Conservation (phyloP, 1,140 invertebrate species). For the Drosophila parabipectinata region DNA sequence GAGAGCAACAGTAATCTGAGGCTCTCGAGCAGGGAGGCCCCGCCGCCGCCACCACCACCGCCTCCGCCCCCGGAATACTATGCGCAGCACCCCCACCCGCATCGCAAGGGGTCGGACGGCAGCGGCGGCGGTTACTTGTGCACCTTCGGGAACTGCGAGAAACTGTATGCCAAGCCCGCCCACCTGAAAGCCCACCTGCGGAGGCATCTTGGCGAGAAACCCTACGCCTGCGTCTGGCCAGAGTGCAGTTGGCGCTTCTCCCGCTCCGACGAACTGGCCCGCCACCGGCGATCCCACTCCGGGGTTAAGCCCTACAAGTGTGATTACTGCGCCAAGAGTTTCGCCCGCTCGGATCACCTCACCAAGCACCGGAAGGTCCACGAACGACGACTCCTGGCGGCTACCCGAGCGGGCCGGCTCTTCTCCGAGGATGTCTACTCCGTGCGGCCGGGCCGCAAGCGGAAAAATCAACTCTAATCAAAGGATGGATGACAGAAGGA, state of each 20-base stretch:
- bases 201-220: slow-evolving; percentile 97
- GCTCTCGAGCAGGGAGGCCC: slow-evolving; percentile 23
- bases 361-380: slow-evolving; percentile 96
- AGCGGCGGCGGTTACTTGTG: slow-evolving; percentile 85
- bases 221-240: slow-evolving; percentile 94
- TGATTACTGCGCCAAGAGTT: slow-evolving; percentile 92
- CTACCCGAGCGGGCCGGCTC: slow-evolving; percentile 62
- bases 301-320: slow-evolving; percentile 94
- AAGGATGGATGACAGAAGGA: background rate
- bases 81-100: background rate
- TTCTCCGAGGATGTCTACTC: slow-evolving; percentile 65
- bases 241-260: slow-evolving; percentile 98
- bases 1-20: slow-evolving; percentile 77
- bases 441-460: slow-evolving; percentile 76
- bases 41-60: background rate
- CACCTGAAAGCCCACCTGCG: slow-evolving; percentile 97
- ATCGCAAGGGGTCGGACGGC: background rate
- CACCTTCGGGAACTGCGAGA: slow-evolving; percentile 86
- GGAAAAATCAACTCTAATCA: slow-evolving; percentile 71
- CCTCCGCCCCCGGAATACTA: too few relatives aligned
- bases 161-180: slow-evolving; percentile 96
- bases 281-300: slow-evolving; percentile 87
- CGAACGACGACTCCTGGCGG: slow-evolving; percentile 85
- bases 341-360: slow-evolving; percentile 95
- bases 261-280: slow-evolving; percentile 93